Base-by-base conservation (phyloP, 1,140 invertebrate species). In the Epicauta chinensis region DNA sequence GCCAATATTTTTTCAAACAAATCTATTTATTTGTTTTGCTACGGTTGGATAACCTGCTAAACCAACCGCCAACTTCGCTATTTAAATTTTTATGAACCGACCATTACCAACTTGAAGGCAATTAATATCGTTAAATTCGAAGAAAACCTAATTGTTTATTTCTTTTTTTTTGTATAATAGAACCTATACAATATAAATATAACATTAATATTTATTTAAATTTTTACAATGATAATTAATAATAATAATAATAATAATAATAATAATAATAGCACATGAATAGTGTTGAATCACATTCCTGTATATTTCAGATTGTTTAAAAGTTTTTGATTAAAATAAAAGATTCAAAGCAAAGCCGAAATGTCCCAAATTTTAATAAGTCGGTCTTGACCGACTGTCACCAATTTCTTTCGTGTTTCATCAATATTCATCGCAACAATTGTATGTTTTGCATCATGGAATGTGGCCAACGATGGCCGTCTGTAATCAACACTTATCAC, bases 381-480 rank as follows among this genome's bases (percentile, higher is more conserved):
- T 52, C 91, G 79, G 74, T 98, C 94, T 67, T 92, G 90, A 10
- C 95, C 95, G 38, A 96, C 87, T 6, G 95, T 97, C 34, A 96
- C 76, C 52, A 98, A 79, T 64, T 85, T 81, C 64, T 84, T 86
- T 5, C 84, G 81, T 17, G 87, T 79, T 69, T 93, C 89, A 74
- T 98, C 93, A 17, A 97, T 72, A 73, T 90, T 82, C 83, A 97
- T 90, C 37, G 83, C 82, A 2, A 87, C 79, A 56, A 98, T 84
- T 47, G 82, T 87, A 71, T 98, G 95, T 73, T 95, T 94, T 38
- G 88, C 85, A 73, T 98, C 95, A 70, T 97, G 91, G 71, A 95
- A 95, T 46, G 89, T 89, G 11, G 96, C 95, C 63, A 98, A 74
- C 1, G 93, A 91, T 45, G 84, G 83, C 64, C 90, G 82, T 52